Conservation (phyloP, 2,797 vertebrate species). For the Graptemys geographica region DNA sequence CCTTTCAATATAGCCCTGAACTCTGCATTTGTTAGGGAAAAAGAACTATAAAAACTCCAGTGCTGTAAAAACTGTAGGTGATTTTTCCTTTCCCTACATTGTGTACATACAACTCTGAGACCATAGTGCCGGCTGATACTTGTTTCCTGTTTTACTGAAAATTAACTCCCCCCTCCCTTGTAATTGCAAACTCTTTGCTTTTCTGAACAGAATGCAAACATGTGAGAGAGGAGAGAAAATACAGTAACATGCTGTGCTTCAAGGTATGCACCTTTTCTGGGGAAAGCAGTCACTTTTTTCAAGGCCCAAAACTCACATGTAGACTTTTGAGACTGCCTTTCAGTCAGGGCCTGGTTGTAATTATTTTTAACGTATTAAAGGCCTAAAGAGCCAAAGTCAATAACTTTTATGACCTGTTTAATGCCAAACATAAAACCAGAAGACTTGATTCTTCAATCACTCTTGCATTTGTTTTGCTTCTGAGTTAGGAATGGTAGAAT, state of each 20-base stretch:
- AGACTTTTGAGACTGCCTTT: conserved; percentile 40
- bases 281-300: conserved; percentile 15
- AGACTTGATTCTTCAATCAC: not conserved
- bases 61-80: not conserved
- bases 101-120: not conserved
- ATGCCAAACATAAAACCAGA: conserved; percentile 42
- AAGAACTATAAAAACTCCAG: not conserved
- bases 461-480: conserved; percentile 20
- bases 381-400: conserved; percentile 42
- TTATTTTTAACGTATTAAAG: conserved; percentile 56
- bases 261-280: not conserved
- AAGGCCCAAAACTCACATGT: conserved; percentile 14
- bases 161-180: not conserved
- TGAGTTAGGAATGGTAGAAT: conserved; percentile 12
- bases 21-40: not conserved
- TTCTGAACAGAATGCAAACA: not conserved
- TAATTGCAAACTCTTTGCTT: not conserved
- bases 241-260: not conserved
- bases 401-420: conserved; percentile 70
- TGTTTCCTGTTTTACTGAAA: not conserved
- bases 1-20: not conserved
- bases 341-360: conserved; percentile 16
- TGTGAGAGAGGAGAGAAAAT: not conserved
- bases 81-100: not conserved
- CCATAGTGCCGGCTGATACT: not conserved